Evolutionary conservation across 2,888 invertebrate genomes (phyloP).

Genomic region (Dasysyrphus albostriatus): DNA sequence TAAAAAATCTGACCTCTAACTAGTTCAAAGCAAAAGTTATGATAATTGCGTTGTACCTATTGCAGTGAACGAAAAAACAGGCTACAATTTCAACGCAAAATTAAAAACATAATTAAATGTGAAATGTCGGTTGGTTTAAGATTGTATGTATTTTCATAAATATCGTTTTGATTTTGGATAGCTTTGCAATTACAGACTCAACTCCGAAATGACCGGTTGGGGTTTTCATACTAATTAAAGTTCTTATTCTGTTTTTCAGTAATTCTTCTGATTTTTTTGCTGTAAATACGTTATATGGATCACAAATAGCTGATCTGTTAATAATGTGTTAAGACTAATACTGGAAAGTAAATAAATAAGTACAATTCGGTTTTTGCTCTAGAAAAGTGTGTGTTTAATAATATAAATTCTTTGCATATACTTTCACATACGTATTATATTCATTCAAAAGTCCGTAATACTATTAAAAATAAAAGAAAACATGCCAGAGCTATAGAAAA

Average conservation of each 20-base stretch:
- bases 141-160: too few relatives aligned
- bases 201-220: background rate
- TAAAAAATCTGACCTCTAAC: too few relatives aligned
- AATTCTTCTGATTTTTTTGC: background rate
- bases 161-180: too few relatives aligned
- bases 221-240: background rate
- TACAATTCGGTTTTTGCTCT: constrained; percentile 5
- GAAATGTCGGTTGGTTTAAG: too few relatives aligned
- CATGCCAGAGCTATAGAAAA: background rate
- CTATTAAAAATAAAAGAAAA: constrained; percentile 50
- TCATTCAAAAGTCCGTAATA: constrained; percentile 40
- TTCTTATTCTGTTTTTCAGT: background rate
- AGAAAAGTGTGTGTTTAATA: background rate
- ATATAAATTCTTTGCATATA: background rate
- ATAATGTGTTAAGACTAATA: background rate
- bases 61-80: too few relatives aligned
- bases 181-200: too few relatives aligned
- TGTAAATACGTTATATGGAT: background rate
- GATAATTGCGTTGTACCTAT: too few relatives aligned
- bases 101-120: too few relatives aligned
- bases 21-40: too few relatives aligned
- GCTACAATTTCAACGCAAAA: too few relatives aligned
- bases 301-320: background rate
- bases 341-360: background rate
- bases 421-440: background rate